A percentile compares a stretch with the other conserved stretches of the same genome.
phyloP scores from a whole-genome alignment of 2,888 invertebrate species.

The Adelognathus sp. region DNA sequence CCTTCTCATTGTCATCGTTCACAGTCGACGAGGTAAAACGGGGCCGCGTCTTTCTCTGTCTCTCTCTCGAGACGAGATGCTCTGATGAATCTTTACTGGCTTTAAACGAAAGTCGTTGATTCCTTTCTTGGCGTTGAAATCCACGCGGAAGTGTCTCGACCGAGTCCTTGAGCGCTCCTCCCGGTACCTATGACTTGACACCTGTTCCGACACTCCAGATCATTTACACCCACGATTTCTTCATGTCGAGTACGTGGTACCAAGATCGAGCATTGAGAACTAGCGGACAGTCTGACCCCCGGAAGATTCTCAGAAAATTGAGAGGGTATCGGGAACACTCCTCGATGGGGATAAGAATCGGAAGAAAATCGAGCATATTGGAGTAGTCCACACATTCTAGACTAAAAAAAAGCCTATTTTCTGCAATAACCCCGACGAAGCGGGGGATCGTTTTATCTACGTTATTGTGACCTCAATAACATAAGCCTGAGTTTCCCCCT shows the following conservation, averaged over 20 bases:
- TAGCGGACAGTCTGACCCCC: no score
- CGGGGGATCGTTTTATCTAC: no score
- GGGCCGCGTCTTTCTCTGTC: background rate
- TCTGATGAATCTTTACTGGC: background rate
- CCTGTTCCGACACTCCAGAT: background rate
- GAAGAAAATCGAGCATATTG: no score
- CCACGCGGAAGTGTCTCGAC: constrained; percentile 2
- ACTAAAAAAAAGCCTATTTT: no score
- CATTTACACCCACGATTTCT: background rate
- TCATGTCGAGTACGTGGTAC: background rate
- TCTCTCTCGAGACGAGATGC: background rate
- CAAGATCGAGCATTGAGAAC: no score
- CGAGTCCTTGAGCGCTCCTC: background rate
- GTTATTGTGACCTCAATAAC: no score
- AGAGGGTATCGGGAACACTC: no score
- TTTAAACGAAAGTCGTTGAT: background rate
- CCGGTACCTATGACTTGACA: constrained; percentile 2
- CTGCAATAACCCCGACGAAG: no score
- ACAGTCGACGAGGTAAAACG: constrained; percentile 3
- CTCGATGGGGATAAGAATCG: no score
- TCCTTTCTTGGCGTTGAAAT: background rate
- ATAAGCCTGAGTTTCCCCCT: no score
- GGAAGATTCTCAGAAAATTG: no score
- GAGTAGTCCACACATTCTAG: no score
- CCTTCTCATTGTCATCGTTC: background rate